Evolutionary conservation across 2,113 vertebrate genomes (phyloP).

Genomic region (Cynopterus brachyotis): DNA sequence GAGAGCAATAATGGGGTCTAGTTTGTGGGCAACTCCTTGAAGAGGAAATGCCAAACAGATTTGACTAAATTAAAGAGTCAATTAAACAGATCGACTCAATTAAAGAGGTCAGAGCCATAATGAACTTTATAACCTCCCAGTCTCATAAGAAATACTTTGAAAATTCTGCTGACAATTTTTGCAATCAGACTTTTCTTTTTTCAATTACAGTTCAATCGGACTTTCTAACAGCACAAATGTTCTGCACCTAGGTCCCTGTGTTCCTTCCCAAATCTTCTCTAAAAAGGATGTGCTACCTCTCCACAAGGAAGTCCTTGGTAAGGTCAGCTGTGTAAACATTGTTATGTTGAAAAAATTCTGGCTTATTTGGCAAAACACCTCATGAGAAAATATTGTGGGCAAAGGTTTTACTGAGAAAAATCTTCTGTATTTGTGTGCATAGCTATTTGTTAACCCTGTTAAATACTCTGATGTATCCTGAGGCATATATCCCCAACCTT

Average conservation of each 20-base stretch:
- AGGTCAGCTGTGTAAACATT: not conserved
- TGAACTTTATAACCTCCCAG: not conserved
- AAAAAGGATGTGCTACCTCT: not conserved
- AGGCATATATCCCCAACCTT: not conserved
- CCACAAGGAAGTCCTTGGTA: not conserved
- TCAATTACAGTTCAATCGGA: not conserved
- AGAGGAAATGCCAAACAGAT: not conserved
- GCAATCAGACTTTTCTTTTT: not conserved
- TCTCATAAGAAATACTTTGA: not conserved
- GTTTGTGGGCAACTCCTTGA: not conserved
- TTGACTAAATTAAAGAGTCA: not conserved
- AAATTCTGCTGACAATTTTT: not conserved
- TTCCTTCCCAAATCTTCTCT: not conserved
- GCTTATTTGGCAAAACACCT: not conserved
- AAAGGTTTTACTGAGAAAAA: not conserved
- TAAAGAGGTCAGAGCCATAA: not conserved
- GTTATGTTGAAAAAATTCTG: not conserved
- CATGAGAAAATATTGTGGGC: not conserved
- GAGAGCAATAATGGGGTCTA: not conserved
- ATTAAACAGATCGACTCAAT: not conserved
- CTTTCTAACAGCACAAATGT: not conserved
- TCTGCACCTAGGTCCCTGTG: not conserved
- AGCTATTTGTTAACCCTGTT: not conserved
- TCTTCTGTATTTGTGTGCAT: not conserved
- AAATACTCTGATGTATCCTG: not conserved